These are phyloP conservation scores for Perca flavescens DNA, from an alignment of 2,113 vertebrate species.

Conservation along the genomic window DNA sequence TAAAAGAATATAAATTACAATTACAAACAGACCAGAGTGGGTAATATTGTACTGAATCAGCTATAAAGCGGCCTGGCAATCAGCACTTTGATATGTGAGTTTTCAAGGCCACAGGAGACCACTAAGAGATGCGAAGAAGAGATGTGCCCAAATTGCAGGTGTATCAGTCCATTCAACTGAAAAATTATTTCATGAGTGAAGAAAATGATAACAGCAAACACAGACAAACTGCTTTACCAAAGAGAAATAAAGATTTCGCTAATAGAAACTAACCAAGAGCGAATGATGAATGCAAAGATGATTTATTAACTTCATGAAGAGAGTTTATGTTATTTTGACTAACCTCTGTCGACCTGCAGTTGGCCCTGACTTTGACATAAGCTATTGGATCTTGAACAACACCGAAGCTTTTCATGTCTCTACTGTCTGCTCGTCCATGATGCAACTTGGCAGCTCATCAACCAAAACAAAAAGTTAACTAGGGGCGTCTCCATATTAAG, in stretches of 20 bases:
- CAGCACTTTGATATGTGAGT: not conserved
- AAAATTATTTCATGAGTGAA: conserved; percentile 2
- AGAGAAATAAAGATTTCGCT: not conserved
- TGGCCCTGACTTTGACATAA: conserved; percentile 16
- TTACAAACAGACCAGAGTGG: conserved; percentile 1
- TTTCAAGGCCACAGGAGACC: not conserved
- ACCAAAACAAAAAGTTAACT: conserved; percentile 13
- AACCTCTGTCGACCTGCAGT: not conserved
- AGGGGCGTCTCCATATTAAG: conserved; percentile 37
- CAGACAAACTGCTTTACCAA: conserved; percentile 2
- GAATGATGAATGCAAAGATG: not conserved
- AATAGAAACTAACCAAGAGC: not conserved
- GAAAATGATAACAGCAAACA: not conserved
- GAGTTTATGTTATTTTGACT: conserved; percentile 10
- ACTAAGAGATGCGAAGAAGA: not conserved
- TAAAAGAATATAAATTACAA: conserved; percentile 7
- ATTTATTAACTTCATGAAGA: conserved; percentile 12
- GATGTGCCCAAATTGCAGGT: not conserved
- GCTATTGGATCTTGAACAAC: conserved; percentile 36
- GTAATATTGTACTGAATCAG: not conserved
- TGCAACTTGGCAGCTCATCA: conserved; percentile 39
- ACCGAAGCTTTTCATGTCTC: conserved; percentile 20
- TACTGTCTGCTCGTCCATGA: conserved; percentile 12
- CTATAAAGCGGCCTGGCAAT: not conserved
- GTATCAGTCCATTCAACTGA: not conserved